Percentiles rank a stretch among this genome's conserved stretches.
These are phyloP conservation scores for Acrocephalus kingi DNA, from an alignment of 2,113 vertebrate species.

Conservation along the genomic window DNA sequence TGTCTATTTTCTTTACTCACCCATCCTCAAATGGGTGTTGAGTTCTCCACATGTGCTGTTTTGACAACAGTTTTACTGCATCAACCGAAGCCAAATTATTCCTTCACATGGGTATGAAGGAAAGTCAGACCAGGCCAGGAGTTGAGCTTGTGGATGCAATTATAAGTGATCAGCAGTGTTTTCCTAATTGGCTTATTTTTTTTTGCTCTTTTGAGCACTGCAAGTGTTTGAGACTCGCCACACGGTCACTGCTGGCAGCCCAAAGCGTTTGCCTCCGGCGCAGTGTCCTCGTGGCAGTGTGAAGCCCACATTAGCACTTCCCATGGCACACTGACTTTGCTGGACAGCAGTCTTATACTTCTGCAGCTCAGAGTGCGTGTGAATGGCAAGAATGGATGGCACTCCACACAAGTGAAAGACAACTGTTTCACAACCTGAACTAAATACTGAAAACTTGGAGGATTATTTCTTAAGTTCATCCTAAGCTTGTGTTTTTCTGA, in stretches of 20 bases:
- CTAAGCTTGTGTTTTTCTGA: neutral
- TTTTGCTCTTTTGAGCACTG: neutral
- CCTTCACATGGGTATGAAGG: neutral
- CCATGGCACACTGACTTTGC: accelerated
- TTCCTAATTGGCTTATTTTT: neutral
- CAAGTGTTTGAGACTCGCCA: neutral
- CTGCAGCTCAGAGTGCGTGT: neutral
- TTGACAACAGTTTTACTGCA: neutral
- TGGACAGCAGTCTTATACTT: neutral
- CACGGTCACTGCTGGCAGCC: neutral
- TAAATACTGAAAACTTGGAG: neutral
- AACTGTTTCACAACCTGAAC: neutral
- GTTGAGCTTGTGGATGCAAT: neutral
- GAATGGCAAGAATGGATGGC: neutral
- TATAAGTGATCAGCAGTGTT: neutral
- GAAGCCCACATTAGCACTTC: accelerated
- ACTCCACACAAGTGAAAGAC: neutral
- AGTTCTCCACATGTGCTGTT: neutral
- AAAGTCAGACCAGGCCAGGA: neutral
- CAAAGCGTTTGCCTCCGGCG: accelerated
- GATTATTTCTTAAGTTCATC: neutral
- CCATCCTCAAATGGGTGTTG: neutral
- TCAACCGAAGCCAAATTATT: neutral
- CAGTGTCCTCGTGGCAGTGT: neutral
- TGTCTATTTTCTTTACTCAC: neutral